Conservation (phyloP, 2,888 invertebrate genomes). For the Helleia helle region DNA sequence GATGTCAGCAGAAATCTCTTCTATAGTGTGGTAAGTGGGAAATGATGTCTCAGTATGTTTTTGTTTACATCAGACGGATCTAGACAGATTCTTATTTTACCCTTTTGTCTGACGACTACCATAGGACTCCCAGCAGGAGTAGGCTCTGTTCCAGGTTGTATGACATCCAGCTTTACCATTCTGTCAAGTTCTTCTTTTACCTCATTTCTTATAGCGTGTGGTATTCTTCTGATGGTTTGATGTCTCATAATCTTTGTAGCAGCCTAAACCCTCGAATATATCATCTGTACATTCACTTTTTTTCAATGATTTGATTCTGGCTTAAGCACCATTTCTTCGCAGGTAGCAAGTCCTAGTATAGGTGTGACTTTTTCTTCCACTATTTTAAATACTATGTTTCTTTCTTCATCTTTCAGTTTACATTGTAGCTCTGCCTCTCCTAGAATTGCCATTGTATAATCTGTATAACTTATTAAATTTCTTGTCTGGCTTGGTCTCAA, state of each 20-base stretch:
- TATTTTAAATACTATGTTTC: slow-evolving; percentile 2
- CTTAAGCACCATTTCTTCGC: slow-evolving; percentile 6
- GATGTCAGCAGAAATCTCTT: slow-evolving; percentile 20
- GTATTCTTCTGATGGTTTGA: too few species aligned
- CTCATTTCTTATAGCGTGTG: too few species aligned
- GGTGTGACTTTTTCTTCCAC: slow-evolving; percentile 8
- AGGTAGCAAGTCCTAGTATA: slow-evolving; percentile 8
- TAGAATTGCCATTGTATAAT: neutral
- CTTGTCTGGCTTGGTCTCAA: neutral
- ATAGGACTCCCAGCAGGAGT: too few species aligned
- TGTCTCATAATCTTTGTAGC: slow-evolving; percentile 8
- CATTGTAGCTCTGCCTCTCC: slow-evolving; percentile 2
- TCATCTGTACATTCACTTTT: slow-evolving; percentile 6
- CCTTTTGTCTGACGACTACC: too few species aligned
- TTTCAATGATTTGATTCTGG: neutral
- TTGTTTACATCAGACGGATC: too few species aligned
- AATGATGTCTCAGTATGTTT: too few species aligned
- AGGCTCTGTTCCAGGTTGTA: too few species aligned
- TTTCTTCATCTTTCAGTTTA: neutral
- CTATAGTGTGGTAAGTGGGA: too few species aligned
- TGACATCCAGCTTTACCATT: too few species aligned
- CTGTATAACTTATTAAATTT: neutral
- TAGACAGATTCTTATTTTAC: too few species aligned
- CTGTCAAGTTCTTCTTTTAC: too few species aligned
- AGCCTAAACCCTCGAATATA: slow-evolving; percentile 10